Conservation (phyloP, 2,888 invertebrate species). For the Pyrocoelia pectoralis region DNA sequence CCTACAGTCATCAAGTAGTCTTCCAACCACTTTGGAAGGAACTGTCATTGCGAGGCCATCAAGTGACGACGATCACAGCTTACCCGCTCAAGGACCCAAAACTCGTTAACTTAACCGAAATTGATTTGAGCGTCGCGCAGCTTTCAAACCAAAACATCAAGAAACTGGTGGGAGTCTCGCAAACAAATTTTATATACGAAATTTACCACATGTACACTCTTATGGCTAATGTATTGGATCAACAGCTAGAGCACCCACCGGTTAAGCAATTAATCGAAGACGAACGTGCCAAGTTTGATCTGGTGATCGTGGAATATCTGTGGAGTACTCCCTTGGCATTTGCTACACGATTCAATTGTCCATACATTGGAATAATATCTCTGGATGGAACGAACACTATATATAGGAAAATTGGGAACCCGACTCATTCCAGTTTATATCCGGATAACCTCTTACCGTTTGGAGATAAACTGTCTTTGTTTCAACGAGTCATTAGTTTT, state of each 20-base stretch:
- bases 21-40: conserved; percentile 59
- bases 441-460: conserved; percentile 44
- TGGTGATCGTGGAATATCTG: conserved; percentile 65
- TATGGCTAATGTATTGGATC: not conserved
- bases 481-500: not conserved
- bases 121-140: conserved; percentile 54
- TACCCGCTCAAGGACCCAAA: conserved; percentile 56
- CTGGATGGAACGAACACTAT: conserved; percentile 62
- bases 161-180: too few species aligned
- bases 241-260: conserved; percentile 38
- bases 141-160: conserved; percentile 44
- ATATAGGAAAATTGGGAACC: conserved; percentile 64
- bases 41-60: conserved; percentile 60
- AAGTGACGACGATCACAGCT: conserved; percentile 60
- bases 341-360: conserved; percentile 64
- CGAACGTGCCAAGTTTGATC: conserved; percentile 62
- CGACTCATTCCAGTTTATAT: conserved; percentile 58
- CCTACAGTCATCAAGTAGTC: conserved; percentile 62
- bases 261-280: conserved; percentile 50
- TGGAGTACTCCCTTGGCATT: conserved; percentile 62
- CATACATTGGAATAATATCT: conserved; percentile 64
- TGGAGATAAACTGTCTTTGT: not conserved
- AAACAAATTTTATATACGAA: too few species aligned
- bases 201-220: not conserved
- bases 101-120: conserved; percentile 56